Base-by-base conservation (phyloP, 2,797 vertebrate species). In the Crax fasciolata region DNA sequence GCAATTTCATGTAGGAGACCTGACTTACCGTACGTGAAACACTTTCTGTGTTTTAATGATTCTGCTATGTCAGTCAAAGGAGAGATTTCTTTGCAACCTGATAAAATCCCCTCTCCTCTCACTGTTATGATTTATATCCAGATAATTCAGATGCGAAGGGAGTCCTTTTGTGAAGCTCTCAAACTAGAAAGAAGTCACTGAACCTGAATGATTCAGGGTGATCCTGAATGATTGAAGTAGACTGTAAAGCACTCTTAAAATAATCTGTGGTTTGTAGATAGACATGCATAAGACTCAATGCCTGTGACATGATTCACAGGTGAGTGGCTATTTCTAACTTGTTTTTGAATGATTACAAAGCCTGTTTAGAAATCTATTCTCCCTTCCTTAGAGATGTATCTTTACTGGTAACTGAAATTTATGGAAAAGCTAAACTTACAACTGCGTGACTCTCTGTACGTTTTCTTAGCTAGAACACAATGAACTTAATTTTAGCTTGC, bases 401-500 rank as follows among this genome's bases (percentile, higher is more conserved):
- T 46, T 39, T 67, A 35, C 13, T 62, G 20, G 46, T 71, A 78
- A 65, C 38, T 25, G 35, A 66, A 79, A 76, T 94, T 68, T 72
- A 28, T 65, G 28, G 44, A 43, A 78, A 70, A 66, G 28, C 41
- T 89, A 71, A 75, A n/a, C 49, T 59, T 94, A 57, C 25, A 70
- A 25, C 23, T 84, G 5, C 28, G 6, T 75, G 58, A 32, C 12
- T 52, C 12, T 52, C 32, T 77, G 61, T n/a, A 80, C 43, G n/a
- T 83, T 91, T 85, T 72, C 51, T 84, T 90, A 85, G 25, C 58
- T 61, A 81, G 61, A 41, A 85, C 62, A 54, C 1, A 2, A 13
- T 80, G 87, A 89, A 73, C 48, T 87, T 75, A 43, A 63, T 51
- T 28, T 85, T 62, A 68, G 24, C 52, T 77, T 70, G 14, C 51